A percentile compares a stretch with the other conserved stretches of the same genome.
Evolutionary conservation across 2,888 invertebrate genomes (phyloP).

Genomic region (Acanthosoma haemorrhoidale): DNA sequence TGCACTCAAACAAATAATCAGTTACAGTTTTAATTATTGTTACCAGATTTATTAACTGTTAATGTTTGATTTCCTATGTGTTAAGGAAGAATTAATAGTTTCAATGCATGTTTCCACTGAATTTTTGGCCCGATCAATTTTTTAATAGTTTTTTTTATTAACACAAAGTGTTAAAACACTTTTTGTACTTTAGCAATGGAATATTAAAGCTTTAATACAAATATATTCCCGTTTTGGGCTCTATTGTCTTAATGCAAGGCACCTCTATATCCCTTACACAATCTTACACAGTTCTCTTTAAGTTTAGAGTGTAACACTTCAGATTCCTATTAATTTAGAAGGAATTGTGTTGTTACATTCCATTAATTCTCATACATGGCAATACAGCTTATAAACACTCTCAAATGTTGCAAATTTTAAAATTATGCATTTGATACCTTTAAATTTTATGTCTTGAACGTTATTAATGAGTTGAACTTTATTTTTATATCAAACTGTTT

Average conservation of each 20-base stretch:
- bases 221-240: conserved; percentile 30
- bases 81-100: conserved; percentile 1
- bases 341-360: neutral
- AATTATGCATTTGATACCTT: neutral
- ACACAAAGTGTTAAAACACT: conserved; percentile 21
- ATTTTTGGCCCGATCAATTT: conserved; percentile 16
- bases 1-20: neutral
- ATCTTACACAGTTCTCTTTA: conserved; percentile 36
- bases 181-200: conserved; percentile 34
- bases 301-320: neutral
- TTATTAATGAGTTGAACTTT: neutral
- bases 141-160: neutral
- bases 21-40: conserved; percentile 1
- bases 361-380: neutral
- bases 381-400: neutral
- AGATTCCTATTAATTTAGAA: neutral
- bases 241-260: conserved; percentile 39
- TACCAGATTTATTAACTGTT: neutral
- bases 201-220: conserved; percentile 37
- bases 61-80: neutral
- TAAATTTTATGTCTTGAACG: neutral
- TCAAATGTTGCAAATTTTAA: neutral
- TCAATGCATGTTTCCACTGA: conserved; percentile 10
- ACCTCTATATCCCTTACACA: conserved; percentile 38
- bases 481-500: neutral